Evolutionary conservation across 1,140 invertebrate species (phyloP).

Genomic region (Telenomus remus): DNA sequence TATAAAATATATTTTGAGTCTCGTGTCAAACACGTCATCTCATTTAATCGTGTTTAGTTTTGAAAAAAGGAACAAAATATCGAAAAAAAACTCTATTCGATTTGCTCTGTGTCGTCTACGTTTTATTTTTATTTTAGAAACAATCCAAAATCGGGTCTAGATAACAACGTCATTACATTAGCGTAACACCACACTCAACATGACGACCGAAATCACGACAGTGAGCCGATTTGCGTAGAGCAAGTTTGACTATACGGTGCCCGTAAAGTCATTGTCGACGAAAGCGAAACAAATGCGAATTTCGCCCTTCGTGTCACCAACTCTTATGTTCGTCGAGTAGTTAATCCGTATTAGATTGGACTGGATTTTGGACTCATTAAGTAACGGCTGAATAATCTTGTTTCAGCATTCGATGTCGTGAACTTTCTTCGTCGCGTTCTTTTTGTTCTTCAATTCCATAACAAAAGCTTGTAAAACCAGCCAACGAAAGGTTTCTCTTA

Average conservation of each 20-base stretch:
- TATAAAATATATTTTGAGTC: constrained; percentile 41
- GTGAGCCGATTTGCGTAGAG: constrained; percentile 45
- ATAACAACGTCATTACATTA: constrained; percentile 31
- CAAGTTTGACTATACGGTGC: constrained; percentile 40
- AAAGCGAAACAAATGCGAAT: constrained; percentile 58
- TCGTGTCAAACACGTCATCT: constrained; percentile 43
- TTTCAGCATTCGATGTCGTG: constrained; percentile 48
- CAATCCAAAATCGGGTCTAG: background rate
- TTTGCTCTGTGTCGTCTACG: too few species aligned
- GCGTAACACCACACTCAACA: constrained; percentile 25
- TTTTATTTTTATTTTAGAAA: too few species aligned
- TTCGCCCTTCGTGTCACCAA: constrained; percentile 59
- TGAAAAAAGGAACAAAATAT: constrained; percentile 10
- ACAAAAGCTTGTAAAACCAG: too few species aligned
- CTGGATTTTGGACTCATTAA: constrained; percentile 62
- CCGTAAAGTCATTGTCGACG: constrained; percentile 52
- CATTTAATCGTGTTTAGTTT: constrained; percentile 39
- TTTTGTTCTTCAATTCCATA: background rate
- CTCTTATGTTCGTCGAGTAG: constrained; percentile 62
- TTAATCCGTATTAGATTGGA: constrained; percentile 61
- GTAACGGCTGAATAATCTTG: constrained; percentile 53
- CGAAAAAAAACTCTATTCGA: too few species aligned
- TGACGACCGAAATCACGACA: constrained; percentile 34
- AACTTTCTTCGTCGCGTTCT: constrained; percentile 8
- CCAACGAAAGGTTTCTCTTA: too few species aligned